A percentile compares a stretch with the other conserved stretches of the same genome.
Conservation (phyloP, 2,797 vertebrate species). For the Gobio occitaniae region DNA sequence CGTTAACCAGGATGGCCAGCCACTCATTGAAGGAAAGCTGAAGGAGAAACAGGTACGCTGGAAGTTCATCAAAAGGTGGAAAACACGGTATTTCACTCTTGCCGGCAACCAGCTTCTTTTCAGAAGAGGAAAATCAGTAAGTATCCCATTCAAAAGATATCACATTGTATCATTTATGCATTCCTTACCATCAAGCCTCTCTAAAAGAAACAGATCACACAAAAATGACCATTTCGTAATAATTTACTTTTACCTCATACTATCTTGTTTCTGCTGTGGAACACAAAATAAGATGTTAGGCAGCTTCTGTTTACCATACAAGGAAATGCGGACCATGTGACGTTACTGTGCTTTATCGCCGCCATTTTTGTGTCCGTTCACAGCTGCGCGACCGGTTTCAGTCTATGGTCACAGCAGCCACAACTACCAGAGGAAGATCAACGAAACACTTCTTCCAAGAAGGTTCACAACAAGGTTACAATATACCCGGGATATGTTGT, state of each 20-base stretch:
- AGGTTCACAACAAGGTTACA: no score
- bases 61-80: conserved; percentile 98
- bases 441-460: no score
- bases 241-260: neutral
- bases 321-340: neutral
- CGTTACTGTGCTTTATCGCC: no score
- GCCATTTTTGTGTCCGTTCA: no score
- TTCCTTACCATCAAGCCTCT: conserved; percentile 18
- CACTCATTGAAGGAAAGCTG: conserved; percentile 94
- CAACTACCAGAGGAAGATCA: no score
- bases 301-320: neutral
- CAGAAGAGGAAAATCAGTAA: conserved; percentile 92
- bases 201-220: neutral
- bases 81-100: conserved; percentile 95
- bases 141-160: conserved; percentile 53
- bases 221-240: neutral
- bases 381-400: no score
- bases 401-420: no score
- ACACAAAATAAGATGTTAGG: neutral
- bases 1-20: conserved; percentile 92
- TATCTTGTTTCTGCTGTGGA: neutral
- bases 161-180: conserved; percentile 48
- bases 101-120: conserved; percentile 97
- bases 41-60: conserved; percentile 98
- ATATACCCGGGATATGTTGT: no score